Percentiles rank a stretch among this genome's conserved stretches.
Conservation (phyloP, 1,140 invertebrate genomes). For the Euglossa dilemma region DNA sequence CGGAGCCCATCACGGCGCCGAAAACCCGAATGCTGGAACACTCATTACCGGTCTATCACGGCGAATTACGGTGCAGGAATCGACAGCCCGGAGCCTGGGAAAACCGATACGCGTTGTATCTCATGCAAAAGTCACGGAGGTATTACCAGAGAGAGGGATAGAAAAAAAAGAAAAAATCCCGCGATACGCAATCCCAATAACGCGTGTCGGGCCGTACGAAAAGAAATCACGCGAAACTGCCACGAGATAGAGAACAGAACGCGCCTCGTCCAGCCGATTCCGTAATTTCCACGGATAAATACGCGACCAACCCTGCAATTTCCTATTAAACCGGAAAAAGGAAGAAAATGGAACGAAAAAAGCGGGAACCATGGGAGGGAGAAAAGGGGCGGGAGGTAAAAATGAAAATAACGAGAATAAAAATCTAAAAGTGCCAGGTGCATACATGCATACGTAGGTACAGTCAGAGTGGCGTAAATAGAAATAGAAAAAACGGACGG, state of each 20-base stretch:
- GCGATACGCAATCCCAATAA: constrained; percentile 13
- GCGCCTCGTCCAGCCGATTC: neutral
- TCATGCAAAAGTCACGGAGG: neutral
- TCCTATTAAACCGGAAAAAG: neutral
- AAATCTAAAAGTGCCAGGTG: neutral
- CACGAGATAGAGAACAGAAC: neutral
- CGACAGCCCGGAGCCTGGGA: neutral
- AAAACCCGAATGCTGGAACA: neutral
- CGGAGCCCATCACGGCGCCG: neutral
- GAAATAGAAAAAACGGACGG: neutral
- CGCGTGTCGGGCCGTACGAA: constrained; percentile 20
- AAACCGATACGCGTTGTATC: neutral
- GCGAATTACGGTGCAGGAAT: neutral
- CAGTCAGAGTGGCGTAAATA: neutral
- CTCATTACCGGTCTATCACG: constrained; percentile 3
- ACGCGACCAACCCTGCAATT: neutral
- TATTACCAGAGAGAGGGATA: neutral
- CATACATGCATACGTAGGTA: neutral
- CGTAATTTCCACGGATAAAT: constrained; percentile 20
- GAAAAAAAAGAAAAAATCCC: constrained; percentile 22
- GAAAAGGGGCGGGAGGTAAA: no score
- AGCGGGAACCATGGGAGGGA: neutral
- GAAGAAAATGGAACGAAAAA: neutral
- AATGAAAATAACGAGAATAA: no score
- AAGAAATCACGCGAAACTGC: constrained; percentile 19